Base-by-base conservation (phyloP, 2,888 invertebrate genomes). In the Nemotelus pantherinus region DNA sequence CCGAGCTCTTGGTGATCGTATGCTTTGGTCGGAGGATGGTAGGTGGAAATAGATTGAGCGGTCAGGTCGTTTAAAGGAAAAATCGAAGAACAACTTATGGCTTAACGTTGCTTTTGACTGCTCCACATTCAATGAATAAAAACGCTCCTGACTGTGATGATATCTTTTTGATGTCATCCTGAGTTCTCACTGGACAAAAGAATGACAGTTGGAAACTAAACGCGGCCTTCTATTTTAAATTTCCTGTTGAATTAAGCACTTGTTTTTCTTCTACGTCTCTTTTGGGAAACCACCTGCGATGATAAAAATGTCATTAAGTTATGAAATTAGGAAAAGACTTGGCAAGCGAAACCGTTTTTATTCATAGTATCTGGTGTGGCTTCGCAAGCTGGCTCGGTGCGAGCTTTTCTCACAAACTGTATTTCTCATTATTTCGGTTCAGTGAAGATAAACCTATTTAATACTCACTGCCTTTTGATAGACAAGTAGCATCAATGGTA, bases 141-240 rank as follows among this genome's bases (percentile, higher is more conserved):
- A 10, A 67, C 7, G 7, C 44, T 25, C n/a, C n/a, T 39, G 47
- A 25, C 67, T 47, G 25, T n/a, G 25, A 67, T 7, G 67, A 6
- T 65, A 44, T 50, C 48, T 67, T 67, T 67, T 67, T 25, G 50
- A 48, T 67, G 47, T 48, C 48, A 48, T 67, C 6, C 50, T 25
- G 48, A 50, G 47, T n/a, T 10, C 50, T 48, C 3, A 50, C 39
- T 25, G 25, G 25, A 67, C 67, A 67, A 67, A n/a, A 67, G 67
- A 25, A 6, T 6, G 48, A 7, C n/a, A 4, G 57, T 25, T 57
- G 10, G 10, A 57, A 1, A 5, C 10, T 25, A 4, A 57, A 25
- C 10, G 3, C 2, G 10, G 1, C 50, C 50, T 5, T 57, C 1
- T 25, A 57, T 4, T 47, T 45, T 47, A n/a, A 48, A 48, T 50